Percentiles rank a stretch among this genome's conserved stretches.
phyloP scores from a whole-genome alignment of 2,113 vertebrate genomes.

The Seriola rivoliana region DNA sequence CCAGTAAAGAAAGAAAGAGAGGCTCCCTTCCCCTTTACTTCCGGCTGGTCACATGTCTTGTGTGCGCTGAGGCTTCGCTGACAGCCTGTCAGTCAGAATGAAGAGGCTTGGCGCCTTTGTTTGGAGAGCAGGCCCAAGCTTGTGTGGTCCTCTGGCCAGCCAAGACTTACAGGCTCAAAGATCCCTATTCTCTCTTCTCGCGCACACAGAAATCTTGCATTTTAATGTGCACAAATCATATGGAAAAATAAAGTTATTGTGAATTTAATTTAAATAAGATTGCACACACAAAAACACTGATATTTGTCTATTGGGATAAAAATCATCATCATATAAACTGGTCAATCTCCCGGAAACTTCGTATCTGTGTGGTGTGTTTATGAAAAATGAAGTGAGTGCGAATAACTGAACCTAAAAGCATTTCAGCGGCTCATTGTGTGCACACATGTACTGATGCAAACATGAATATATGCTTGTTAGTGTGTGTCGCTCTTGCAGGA shows the following conservation, averaged over 20 bases:
- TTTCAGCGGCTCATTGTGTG: constrained; percentile 29
- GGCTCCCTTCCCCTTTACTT: constrained; percentile 67
- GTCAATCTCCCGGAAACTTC: constrained; percentile 11
- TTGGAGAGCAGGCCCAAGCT: constrained; percentile 77
- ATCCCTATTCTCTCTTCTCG: constrained; percentile 57
- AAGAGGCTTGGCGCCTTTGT: constrained; percentile 81
- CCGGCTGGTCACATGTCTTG: constrained; percentile 76
- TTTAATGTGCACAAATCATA: constrained; percentile 45
- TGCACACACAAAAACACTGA: background rate
- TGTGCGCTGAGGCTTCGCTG: constrained; percentile 75
- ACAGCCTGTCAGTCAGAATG: constrained; percentile 84
- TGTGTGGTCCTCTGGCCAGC: constrained; percentile 85
- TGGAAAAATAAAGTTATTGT: constrained; percentile 11
- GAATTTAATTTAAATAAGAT: background rate
- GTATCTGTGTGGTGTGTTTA: background rate
- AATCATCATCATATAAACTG: background rate
- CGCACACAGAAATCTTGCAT: constrained; percentile 45
- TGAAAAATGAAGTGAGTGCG: constrained; percentile 15
- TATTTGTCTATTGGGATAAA: constrained; percentile 6
- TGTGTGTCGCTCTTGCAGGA: constrained; percentile 28
- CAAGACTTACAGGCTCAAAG: constrained; percentile 67
- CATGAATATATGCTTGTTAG: constrained; percentile 38
- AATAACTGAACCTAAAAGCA: constrained; percentile 16
- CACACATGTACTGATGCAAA: background rate
- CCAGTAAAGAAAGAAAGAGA: constrained; percentile 45